Evolutionary conservation across 2,113 vertebrate species (phyloP).

Genomic region (Muntiacus reevesi): DNA sequence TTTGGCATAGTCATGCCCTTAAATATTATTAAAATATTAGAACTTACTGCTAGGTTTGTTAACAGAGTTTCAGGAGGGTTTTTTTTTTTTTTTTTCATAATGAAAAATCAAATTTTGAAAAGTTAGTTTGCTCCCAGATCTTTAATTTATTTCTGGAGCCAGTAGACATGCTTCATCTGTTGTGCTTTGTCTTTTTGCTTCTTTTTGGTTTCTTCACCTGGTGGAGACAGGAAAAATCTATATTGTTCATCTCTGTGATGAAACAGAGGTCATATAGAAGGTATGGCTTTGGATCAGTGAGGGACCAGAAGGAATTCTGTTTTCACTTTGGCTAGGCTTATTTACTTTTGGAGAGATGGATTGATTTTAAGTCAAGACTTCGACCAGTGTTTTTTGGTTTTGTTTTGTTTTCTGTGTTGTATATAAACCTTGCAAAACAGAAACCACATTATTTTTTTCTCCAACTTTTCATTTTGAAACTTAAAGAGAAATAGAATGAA

Average conservation of each 20-base stretch:
- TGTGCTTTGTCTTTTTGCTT: background rate
- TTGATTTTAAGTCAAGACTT: background rate
- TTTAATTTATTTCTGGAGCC: background rate
- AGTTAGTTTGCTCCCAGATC: background rate
- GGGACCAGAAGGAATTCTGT: background rate
- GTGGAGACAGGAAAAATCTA: background rate
- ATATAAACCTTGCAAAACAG: background rate
- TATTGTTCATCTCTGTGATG: background rate
- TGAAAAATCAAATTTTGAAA: conserved; percentile 13
- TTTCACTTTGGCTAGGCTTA: background rate
- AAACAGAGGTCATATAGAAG: background rate
- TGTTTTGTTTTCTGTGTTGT: background rate
- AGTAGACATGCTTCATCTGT: background rate
- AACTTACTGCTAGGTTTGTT: background rate
- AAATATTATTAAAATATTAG: background rate
- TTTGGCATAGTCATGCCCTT: background rate
- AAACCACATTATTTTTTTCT: background rate
- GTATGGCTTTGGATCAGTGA: background rate
- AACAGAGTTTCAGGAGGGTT: background rate
- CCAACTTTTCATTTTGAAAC: conserved; percentile 1
- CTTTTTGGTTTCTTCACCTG: background rate
- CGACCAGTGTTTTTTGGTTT: background rate
- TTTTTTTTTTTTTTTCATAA: background rate
- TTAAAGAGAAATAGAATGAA: background rate
- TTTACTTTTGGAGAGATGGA: background rate